These are phyloP conservation scores for Tineola bisselliella DNA, from an alignment of 2,888 invertebrate species.

Conservation along the genomic window DNA sequence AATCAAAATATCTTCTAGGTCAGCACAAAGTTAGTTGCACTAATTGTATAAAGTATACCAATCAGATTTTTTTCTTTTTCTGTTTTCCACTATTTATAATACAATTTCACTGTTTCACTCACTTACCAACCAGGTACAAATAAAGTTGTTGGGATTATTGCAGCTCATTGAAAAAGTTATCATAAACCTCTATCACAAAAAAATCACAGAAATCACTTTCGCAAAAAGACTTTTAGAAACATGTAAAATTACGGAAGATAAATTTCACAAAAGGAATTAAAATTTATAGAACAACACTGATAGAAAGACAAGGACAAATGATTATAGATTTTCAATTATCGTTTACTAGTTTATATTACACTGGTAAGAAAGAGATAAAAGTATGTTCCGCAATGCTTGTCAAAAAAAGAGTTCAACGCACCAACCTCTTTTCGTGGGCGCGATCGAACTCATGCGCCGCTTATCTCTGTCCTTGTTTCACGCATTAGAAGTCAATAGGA, in stretches of 20 bases:
- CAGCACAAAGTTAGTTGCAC: too few relatives aligned
- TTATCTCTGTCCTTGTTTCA: neutral
- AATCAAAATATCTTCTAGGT: too few relatives aligned
- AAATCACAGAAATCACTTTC: neutral
- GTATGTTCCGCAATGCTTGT: neutral
- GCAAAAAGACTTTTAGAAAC: too few relatives aligned
- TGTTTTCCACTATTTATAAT: too few relatives aligned
- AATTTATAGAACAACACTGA: neutral
- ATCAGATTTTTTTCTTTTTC: too few relatives aligned
- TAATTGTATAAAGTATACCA: too few relatives aligned
- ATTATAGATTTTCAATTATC: neutral
- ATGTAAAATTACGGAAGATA: neutral
- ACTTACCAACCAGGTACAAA: neutral
- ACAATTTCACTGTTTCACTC: too few relatives aligned
- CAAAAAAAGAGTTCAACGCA: conserved; percentile 8
- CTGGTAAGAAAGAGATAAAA: neutral
- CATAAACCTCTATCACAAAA: neutral
- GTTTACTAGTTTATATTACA: neutral
- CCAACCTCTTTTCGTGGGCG: conserved; percentile 11
- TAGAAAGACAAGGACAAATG: neutral
- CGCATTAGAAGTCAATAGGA: neutral
- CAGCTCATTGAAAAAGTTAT: neutral
- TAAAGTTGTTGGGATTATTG: neutral
- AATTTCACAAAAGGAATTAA: neutral
- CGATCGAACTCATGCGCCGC: neutral